These are phyloP conservation scores for Dromaius novaehollandiae DNA, from an alignment of 2,113 vertebrate genomes.

Conservation along the genomic window DNA sequence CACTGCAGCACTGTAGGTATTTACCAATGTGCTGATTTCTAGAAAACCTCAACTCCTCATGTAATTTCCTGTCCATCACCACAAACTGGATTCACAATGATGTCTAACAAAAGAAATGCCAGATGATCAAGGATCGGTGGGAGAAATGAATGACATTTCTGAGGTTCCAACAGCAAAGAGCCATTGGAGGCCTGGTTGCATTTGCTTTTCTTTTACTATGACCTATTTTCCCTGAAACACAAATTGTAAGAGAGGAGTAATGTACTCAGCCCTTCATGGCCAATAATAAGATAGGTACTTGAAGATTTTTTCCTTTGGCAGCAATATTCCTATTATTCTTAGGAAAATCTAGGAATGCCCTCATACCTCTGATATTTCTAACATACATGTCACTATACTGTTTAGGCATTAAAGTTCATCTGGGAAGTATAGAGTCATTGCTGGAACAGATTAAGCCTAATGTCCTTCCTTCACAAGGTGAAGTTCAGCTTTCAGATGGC, in stretches of 20 bases:
- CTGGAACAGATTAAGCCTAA: not conserved
- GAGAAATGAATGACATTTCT: not conserved
- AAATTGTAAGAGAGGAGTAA: not conserved
- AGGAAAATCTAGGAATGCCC: not conserved
- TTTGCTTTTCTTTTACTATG: not conserved
- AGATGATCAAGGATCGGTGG: not conserved
- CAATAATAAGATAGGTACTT: not conserved
- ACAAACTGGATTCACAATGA: not conserved
- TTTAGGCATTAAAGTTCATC: not conserved
- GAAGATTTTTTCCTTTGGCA: not conserved
- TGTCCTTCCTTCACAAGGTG: not conserved
- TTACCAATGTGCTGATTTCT: not conserved
- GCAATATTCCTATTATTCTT: not conserved
- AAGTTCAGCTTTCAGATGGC: not conserved
- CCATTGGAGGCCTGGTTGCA: not conserved
- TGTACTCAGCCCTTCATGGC: not conserved
- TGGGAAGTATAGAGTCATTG: not conserved
- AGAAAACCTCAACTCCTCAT: not conserved
- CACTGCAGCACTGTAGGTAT: not conserved
- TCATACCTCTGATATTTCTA: not conserved
- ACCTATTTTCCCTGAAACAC: not conserved
- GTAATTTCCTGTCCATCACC: not conserved
- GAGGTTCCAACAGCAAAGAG: not conserved
- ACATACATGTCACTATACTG: not conserved
- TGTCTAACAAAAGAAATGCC: not conserved